Evolutionary conservation across 1,140 invertebrate genomes (phyloP), one percentile per base, ranked within the genome.

Genomic region (Habropoda laboriosa): DNA sequence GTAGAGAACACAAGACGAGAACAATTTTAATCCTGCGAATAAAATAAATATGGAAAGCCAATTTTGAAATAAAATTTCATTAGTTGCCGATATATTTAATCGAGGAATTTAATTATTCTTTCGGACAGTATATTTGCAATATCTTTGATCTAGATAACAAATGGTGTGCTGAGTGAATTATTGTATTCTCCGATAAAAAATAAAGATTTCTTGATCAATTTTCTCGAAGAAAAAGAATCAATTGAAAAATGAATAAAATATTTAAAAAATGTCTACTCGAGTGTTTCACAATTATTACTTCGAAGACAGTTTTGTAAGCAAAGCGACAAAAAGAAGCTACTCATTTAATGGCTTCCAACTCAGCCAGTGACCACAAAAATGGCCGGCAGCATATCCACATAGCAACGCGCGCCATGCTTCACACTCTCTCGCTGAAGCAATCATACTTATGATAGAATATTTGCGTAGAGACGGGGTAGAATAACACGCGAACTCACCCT

Each of bases 401-500:
- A 66, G 42, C 49, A n/a, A 12, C 35, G 13, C 16, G 77, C 67
- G 77, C 53, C 57, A 80, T 60, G 70, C 47, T 77, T 85, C 53
- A 45, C 82, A 53, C 81, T 63, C 49, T 5, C 64, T 45, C 30
- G 7, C 38, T 27, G 45, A 51, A 40, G 24, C 57, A 51, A 80
- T 80, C 77, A 55, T 72, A 58, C 13, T 27, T 10, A 72, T 38
- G 30, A n/a, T 38, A 35, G 58, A 72, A 73, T 79, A 79, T 84
- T 83, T 68, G 70, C 64, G 67, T 42, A 55, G 16, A 60, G 42
- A 53, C 16, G 45, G 79, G 60, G 66, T 76, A 76, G 83, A 70
- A 85, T 82, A 75, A 75, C 82, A 81, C 83, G 86, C 86, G 85
- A 83, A 85, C 83, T 80, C 85, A 87, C 89, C 90, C 89, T 87